phyloP scores from a whole-genome alignment of 2,113 vertebrate genomes.

The Urocitellus parryii region DNA sequence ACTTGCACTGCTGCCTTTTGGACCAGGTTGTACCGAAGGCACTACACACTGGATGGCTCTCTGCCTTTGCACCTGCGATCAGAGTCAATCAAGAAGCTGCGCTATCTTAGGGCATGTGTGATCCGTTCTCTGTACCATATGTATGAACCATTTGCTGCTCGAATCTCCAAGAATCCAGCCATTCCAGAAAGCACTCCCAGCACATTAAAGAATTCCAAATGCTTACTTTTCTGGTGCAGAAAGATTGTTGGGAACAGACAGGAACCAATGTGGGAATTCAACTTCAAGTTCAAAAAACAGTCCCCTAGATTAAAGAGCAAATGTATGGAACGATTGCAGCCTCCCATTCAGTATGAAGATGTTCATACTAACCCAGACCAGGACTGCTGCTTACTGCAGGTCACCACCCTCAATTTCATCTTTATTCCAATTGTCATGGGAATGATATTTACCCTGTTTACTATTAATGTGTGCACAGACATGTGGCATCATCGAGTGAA shows the following conservation, averaged over 20 bases:
- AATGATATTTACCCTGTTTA: conserved; percentile 96
- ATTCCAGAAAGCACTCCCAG: conserved; percentile 96
- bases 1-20: conserved; percentile 99
- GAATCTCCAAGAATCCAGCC: conserved; percentile 92
- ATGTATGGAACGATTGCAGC: conserved; percentile 85
- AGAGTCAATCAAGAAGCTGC: conserved; percentile 92
- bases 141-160: conserved; percentile 95
- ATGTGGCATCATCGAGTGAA: conserved; percentile 98
- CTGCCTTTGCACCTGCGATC: conserved; percentile 95
- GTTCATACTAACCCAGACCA: conserved; percentile 96
- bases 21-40: conserved; percentile 97
- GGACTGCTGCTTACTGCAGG: conserved; percentile 96
- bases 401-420: conserved; percentile 98
- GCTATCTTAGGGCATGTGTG: conserved; percentile 88
- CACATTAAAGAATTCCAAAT: conserved; percentile 96
- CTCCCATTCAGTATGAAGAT: conserved; percentile 93
- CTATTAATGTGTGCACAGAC: conserved; percentile 96
- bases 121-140: conserved; percentile 93
- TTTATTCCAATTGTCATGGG: conserved; percentile 97
- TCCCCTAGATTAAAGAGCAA: conserved; percentile 92
- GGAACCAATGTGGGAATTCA: conserved; percentile 98
- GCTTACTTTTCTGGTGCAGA: conserved; percentile 97
- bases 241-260: conserved; percentile 93
- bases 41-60: conserved; percentile 92
- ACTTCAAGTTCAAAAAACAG: conserved; percentile 98